Evolutionary conservation across 1,140 invertebrate species (phyloP).

Genomic region (Propsilocerus akamusi): DNA sequence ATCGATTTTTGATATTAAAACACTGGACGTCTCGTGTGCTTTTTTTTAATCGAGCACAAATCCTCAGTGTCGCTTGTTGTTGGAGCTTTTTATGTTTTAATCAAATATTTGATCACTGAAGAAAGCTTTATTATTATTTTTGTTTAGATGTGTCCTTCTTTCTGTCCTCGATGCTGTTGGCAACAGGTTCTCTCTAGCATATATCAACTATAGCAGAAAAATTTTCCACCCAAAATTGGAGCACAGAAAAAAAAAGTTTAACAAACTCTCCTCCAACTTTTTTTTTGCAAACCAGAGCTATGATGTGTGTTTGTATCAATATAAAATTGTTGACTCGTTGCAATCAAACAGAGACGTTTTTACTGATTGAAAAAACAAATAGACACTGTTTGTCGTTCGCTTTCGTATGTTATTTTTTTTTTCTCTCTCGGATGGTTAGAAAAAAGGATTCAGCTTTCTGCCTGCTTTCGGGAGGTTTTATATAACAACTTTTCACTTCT

Average conservation of each 20-base stretch:
- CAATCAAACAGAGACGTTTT: constrained; percentile 4
- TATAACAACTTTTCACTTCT: background rate
- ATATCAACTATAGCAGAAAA: too few relatives aligned
- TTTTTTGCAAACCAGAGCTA: background rate
- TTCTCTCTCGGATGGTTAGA: background rate
- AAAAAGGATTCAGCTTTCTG: background rate
- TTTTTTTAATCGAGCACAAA: too few relatives aligned
- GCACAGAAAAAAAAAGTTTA: background rate
- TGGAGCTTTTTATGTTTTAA: too few relatives aligned
- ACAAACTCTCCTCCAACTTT: background rate
- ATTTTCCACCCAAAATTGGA: too few relatives aligned
- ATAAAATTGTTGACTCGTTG: constrained; percentile 1
- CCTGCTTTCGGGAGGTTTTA: background rate
- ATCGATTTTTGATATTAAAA: too few relatives aligned
- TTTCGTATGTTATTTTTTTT: background rate
- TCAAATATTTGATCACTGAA: too few relatives aligned
- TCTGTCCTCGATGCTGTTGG: too few relatives aligned
- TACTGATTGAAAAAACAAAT: constrained; percentile 6
- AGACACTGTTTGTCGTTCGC: constrained; percentile 4
- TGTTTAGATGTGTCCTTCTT: too few relatives aligned
- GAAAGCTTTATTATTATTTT: too few relatives aligned
- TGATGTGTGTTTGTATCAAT: background rate
- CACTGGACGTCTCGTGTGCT: too few relatives aligned
- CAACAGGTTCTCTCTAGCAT: too few relatives aligned
- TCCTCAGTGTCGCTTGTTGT: too few relatives aligned